Percentiles rank a stretch among this genome's conserved stretches.
Evolutionary conservation across 2,113 vertebrate species (phyloP).

Genomic region (Cranoglanis bouderius): DNA sequence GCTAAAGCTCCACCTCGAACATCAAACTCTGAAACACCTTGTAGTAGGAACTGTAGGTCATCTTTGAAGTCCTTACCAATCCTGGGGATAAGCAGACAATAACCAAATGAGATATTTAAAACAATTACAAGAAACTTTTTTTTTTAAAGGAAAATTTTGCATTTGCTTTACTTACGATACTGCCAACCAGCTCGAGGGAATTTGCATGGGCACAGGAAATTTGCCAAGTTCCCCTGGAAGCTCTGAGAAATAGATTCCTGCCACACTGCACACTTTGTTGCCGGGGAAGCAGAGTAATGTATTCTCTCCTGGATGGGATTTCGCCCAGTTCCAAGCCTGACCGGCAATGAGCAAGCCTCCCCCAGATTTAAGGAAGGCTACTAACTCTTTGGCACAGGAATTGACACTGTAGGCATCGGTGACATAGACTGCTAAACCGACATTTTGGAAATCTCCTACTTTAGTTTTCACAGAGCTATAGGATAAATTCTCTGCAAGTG

Average conservation of each 20-base stretch:
- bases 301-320: conserved; percentile 69
- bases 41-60: conserved; percentile 69
- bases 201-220: conserved; percentile 75
- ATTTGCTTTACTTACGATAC: conserved; percentile 74
- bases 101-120: not conserved
- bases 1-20: conserved; percentile 23
- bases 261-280: conserved; percentile 82
- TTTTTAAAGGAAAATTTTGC: not conserved
- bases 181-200: conserved; percentile 79
- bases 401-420: conserved; percentile 73
- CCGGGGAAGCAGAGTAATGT: conserved; percentile 78
- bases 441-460: conserved; percentile 58
- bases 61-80: conserved; percentile 70
- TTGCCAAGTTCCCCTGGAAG: conserved; percentile 63
- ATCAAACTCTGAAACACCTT: conserved; percentile 70
- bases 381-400: conserved; percentile 61
- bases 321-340: conserved; percentile 83
- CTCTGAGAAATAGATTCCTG: conserved; percentile 85
- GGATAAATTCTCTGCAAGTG: conserved; percentile 71
- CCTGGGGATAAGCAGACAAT: conserved; percentile 51
- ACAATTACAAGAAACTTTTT: not conserved
- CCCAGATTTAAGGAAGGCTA: conserved; percentile 79
- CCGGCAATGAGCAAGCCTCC: conserved; percentile 85
- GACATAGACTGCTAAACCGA: conserved; percentile 72
- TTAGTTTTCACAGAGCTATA: conserved; percentile 58